Percentiles rank a stretch among this genome's conserved stretches.
Conservation (phyloP, 2,113 vertebrate species). For the Megalops atlanticus region DNA sequence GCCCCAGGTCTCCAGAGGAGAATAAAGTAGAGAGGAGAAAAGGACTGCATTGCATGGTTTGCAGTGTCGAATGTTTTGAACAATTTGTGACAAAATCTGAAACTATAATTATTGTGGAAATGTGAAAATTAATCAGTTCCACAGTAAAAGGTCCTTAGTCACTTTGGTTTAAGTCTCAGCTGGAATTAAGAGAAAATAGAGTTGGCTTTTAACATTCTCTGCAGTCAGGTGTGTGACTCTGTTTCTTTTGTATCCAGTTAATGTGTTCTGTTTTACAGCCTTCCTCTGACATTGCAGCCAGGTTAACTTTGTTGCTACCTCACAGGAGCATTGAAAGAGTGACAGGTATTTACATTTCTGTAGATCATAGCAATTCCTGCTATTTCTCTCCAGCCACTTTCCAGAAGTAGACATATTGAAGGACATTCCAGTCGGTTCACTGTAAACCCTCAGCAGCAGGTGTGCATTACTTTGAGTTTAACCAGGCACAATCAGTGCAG, state of each 20-base stretch:
- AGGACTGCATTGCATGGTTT: not conserved
- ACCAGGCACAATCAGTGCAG: not conserved
- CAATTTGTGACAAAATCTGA: not conserved
- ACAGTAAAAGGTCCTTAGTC: not conserved
- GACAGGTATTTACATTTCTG: not conserved
- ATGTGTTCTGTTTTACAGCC: not conserved
- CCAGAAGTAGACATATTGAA: no score
- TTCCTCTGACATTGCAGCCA: not conserved
- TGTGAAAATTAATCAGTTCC: not conserved
- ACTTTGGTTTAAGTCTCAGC: no score
- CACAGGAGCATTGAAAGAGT: not conserved
- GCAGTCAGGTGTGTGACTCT: not conserved
- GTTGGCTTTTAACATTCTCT: not conserved
- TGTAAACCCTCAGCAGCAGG: no score
- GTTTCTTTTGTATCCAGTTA: not conserved
- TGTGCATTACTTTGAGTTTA: not conserved
- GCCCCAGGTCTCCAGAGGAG: not conserved
- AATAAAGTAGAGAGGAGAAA: not conserved
- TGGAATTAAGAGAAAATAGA: no score
- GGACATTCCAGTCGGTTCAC: no score
- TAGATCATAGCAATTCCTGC: no score
- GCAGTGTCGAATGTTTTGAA: not conserved
- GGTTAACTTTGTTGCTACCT: not conserved
- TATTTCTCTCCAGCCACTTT: no score
- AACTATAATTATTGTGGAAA: not conserved